Evolutionary conservation across 2,888 invertebrate species (phyloP).

Genomic region (Ptilodon capucinus): DNA sequence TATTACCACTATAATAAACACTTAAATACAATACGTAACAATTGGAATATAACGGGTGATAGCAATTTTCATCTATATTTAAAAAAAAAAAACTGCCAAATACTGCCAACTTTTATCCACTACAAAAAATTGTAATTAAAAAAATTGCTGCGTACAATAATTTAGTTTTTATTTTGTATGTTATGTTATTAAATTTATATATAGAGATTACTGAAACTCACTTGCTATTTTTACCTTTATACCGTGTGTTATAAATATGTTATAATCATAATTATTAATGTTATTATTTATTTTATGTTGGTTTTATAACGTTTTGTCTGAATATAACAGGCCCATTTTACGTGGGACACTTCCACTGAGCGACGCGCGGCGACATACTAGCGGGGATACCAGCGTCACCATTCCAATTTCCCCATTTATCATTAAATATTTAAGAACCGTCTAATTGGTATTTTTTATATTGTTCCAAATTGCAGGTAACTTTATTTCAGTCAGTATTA

Average conservation of each 20-base stretch:
- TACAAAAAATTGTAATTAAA: background rate
- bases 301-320: conserved; percentile 55
- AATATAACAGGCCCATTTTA: conserved; percentile 53
- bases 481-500: too few relatives aligned
- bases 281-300: conserved; percentile 37
- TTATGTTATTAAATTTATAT: too few relatives aligned
- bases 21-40: background rate
- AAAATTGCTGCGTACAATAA: background rate
- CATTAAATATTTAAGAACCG: too few relatives aligned
- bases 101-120: background rate
- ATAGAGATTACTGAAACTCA: conserved; percentile 18
- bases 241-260: conserved; percentile 66
- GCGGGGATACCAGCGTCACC: conserved; percentile 42
- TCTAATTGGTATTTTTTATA: too few relatives aligned
- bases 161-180: background rate
- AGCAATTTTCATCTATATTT: background rate
- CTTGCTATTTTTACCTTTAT: conserved; percentile 42
- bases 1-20: conserved; percentile 20
- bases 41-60: background rate
- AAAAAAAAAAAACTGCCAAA: background rate
- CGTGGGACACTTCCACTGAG: conserved; percentile 41
- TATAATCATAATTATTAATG: conserved; percentile 55
- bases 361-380: conserved; percentile 61
- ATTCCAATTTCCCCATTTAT: conserved; percentile 29
- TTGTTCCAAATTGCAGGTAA: too few relatives aligned